These are phyloP conservation scores for Masticophis lateralis DNA, from an alignment of 2,797 vertebrate genomes.

Conservation along the genomic window DNA sequence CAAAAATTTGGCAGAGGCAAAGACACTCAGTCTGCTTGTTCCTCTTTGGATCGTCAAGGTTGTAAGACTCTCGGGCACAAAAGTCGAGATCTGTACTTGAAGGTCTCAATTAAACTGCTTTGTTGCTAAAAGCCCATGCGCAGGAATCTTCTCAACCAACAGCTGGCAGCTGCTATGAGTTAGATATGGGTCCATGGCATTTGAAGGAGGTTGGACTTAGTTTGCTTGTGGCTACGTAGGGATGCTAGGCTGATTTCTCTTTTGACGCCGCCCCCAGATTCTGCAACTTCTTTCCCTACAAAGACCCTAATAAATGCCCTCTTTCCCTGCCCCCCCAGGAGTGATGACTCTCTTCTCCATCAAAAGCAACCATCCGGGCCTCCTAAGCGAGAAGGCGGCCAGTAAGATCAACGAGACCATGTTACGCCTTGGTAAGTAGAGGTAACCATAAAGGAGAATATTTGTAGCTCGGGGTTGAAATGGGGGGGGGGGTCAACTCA, in stretches of 20 bases:
- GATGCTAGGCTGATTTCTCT: neutral
- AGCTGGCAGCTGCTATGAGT: neutral
- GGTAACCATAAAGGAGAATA: no score
- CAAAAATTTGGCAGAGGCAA: neutral
- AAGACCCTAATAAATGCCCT: neutral
- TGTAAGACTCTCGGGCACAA: neutral
- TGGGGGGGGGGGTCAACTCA: no score
- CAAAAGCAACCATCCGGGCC: constrained; percentile 95
- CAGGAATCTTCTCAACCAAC: no score
- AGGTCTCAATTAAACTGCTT: no score
- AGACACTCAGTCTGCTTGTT: neutral
- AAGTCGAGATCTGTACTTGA: no score
- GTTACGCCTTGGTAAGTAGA: constrained; percentile 86
- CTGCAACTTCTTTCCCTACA: neutral
- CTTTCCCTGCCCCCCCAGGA: constrained; percentile 65
- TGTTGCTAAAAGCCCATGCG: no score
- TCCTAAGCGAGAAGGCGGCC: constrained; percentile 95
- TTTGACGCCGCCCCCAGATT: neutral
- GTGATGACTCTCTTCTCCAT: constrained; percentile 98
- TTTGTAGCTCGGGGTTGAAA: no score
- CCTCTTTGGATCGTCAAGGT: neutral
- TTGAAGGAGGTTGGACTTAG: neutral
- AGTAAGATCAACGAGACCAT: constrained; percentile 99
- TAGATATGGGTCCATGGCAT: no score
- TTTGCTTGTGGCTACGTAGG: neutral